Conservation (phyloP, 30 jellyfish, hydroid and myxozoan species). For the Mastigias papua region DNA sequence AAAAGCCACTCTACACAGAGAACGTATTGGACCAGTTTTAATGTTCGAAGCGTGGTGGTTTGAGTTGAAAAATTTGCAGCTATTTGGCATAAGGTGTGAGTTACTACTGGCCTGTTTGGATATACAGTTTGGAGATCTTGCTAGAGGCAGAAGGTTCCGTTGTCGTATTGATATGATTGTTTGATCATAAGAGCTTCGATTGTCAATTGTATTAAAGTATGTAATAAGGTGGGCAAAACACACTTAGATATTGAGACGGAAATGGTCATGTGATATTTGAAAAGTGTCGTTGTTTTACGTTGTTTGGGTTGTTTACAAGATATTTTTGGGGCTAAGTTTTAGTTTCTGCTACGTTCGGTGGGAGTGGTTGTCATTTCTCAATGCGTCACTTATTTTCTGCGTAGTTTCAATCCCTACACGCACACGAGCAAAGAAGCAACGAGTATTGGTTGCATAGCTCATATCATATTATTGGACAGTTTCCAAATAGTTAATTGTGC, state of each 20-base stretch:
- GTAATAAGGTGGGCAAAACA: not conserved
- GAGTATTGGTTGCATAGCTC: too few relatives aligned
- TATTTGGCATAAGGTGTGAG: too few relatives aligned
- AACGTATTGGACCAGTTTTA: too few relatives aligned
- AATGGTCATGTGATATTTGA: not conserved
- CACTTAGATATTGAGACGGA: conserved; percentile 3
- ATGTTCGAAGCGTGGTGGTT: too few relatives aligned
- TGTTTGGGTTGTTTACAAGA: not conserved
- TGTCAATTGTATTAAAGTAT: not conserved
- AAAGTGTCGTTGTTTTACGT: not conserved
- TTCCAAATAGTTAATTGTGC: too few relatives aligned
- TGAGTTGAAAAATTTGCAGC: too few relatives aligned
- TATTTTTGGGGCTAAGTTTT: not conserved
- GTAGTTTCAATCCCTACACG: not conserved
- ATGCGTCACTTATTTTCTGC: not conserved
- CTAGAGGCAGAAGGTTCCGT: too few relatives aligned
- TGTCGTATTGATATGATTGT: not conserved
- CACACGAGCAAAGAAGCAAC: too few relatives aligned
- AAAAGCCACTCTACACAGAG: too few relatives aligned
- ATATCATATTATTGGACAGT: not conserved
- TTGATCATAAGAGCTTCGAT: not conserved
- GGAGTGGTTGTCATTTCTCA: not conserved
- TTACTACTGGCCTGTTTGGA: too few relatives aligned
- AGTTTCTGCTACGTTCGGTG: not conserved
- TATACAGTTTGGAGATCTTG: too few relatives aligned